A percentile compares a stretch with the other conserved stretches of the same genome.
Conservation (phyloP, 2,797 vertebrate species). For the Sarcoramphus papa region DNA sequence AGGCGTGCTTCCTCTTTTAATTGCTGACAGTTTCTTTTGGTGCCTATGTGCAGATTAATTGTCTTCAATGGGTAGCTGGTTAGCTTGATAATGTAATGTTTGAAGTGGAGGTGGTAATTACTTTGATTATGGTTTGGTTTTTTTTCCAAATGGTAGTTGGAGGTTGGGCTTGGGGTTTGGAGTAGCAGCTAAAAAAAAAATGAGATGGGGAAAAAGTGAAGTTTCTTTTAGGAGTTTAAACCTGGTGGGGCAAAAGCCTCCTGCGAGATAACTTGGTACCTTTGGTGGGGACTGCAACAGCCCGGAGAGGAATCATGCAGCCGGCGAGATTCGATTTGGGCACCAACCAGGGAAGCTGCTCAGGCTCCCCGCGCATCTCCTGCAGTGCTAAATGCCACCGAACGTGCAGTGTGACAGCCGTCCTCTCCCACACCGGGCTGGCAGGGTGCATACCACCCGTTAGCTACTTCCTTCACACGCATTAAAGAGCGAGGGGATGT, state of each 20-base stretch:
- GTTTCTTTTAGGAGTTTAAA: neutral
- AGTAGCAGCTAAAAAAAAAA: neutral
- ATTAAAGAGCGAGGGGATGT: rapidly evolving
- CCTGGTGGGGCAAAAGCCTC: neutral
- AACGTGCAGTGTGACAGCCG: neutral
- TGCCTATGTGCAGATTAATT: conserved; percentile 41
- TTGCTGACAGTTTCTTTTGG: conserved; percentile 56
- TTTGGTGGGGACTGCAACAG: neutral
- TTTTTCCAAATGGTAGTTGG: neutral
- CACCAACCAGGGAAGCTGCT: neutral
- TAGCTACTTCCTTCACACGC: rapidly evolving
- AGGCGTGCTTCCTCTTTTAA: conserved; percentile 44
- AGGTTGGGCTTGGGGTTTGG: neutral
- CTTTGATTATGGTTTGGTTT: neutral
- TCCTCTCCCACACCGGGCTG: neutral
- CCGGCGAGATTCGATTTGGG: rapidly evolving
- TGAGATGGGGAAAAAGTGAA: neutral
- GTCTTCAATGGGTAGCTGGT: conserved; percentile 28
- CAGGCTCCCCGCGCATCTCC: neutral
- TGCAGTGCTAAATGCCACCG: rapidly evolving
- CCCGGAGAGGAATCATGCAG: neutral
- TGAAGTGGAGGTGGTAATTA: conserved; percentile 42
- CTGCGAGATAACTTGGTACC: neutral
- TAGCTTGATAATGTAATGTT: conserved; percentile 14
- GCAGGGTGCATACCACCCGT: rapidly evolving